Base-by-base conservation (phyloP, 2,797 vertebrate genomes). In the Menidia menidia region DNA sequence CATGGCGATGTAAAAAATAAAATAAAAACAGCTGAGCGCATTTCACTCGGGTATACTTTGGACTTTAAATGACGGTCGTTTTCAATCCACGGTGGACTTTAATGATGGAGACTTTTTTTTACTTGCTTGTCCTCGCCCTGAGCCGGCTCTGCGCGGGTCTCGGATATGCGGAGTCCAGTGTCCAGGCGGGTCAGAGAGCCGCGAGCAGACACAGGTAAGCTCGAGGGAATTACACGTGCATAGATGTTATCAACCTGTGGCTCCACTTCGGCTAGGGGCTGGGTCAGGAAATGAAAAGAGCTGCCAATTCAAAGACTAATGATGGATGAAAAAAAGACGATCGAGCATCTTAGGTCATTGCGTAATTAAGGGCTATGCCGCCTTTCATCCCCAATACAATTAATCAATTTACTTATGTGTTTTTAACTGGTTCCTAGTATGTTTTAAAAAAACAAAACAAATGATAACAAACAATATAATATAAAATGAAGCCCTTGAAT, bases 131-230 rank as follows among this genome's bases (percentile, higher is more conserved):
- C 61, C 48, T 88, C 47, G 2, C 32, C 43, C 4, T 82, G 30
- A 32, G 51, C 11, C 82, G 68, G 60, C 35, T 25, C 0, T 58
- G 83, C 4, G 80, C 67, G 79, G 86, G 69, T 77, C 85, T 90
- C 0, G 91, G 90, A 6, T 92, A 88, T 8, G 33, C 77, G 42
- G 91, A 92, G 58, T 64, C 86, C 73, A 75, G 70, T 1, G 0
- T 89, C 0, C 87, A 83, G 61, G 30, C 75, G 3, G 88, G 88
- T 35, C 91, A 89, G 60, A 86, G 93, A 63, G 91, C 89, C 2
- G 92, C 93, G 4, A 95, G 94, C 83, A 91, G 93, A 81, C 93
- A 94, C 90, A 93, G 94, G 94, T 95, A 87, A 54, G 79, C 32
- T 0, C 31, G 0, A 2, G 44, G n/a, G 48, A 13, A 13, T 50